A percentile compares a stretch with the other conserved stretches of the same genome.
These are phyloP conservation scores for Misgurnus mizolepis DNA, from an alignment of 2,113 vertebrate genomes.

Conservation along the genomic window DNA sequence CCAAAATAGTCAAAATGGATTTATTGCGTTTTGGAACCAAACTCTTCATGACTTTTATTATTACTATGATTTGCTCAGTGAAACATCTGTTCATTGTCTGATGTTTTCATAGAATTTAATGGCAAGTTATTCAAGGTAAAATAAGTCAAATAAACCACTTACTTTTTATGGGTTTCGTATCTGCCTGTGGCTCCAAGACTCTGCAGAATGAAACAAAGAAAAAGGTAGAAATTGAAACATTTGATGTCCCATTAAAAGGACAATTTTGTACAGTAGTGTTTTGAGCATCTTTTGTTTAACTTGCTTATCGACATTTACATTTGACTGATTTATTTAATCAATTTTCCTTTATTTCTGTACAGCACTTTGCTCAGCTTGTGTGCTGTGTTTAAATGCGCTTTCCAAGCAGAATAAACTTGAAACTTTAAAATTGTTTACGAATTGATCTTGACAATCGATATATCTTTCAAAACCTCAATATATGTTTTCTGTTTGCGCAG, in stretches of 20 bases:
- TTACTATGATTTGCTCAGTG: background rate
- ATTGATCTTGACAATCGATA: background rate
- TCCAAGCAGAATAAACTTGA: too few relatives aligned
- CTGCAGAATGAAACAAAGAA: slow-evolving; percentile 58
- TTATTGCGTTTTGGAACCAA: too few relatives aligned
- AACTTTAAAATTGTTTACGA: background rate
- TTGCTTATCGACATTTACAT: too few relatives aligned
- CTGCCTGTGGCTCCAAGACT: slow-evolving; percentile 63
- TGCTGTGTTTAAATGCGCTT: too few relatives aligned
- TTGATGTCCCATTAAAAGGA: background rate
- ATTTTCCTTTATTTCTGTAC: too few relatives aligned
- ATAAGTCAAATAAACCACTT: slow-evolving; percentile 57
- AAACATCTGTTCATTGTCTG: slow-evolving; percentile 9
- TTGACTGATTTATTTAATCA: too few relatives aligned
- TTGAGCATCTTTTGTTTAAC: background rate
- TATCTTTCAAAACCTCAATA: background rate
- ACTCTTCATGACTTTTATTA: background rate
- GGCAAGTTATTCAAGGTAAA: slow-evolving; percentile 14
- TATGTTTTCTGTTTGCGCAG: background rate
- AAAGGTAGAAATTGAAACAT: background rate
- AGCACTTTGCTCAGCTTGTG: too few relatives aligned
- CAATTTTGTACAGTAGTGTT: background rate
- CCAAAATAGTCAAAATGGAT: too few relatives aligned
- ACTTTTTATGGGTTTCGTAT: slow-evolving; percentile 73
- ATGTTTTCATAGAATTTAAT: background rate